Base-by-base conservation (phyloP, 1,140 invertebrate species). In the Bombus haemorrhoidalis region DNA sequence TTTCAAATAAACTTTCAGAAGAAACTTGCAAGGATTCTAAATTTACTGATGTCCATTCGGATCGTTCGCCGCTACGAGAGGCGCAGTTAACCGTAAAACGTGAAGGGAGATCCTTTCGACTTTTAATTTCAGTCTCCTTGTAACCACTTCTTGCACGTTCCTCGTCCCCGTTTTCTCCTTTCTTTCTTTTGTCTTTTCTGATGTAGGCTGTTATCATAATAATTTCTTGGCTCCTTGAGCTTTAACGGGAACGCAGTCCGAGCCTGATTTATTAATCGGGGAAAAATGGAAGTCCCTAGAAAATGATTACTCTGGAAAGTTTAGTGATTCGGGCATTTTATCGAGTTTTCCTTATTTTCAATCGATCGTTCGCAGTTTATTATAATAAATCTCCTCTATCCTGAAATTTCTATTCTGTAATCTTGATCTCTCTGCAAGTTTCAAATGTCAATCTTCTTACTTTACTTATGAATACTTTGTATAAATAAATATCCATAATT, bases 141-240 rank as follows among this genome's bases (percentile, higher is more conserved):
- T 41, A 47, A 75, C 59, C 59, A 25, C 59, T 76, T 76, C 59
- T 53, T 53, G 9, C 28, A 41, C n/a, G 43, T 34, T 57, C 41
- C 18, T 43, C 22, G 62, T 28, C 15, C 72, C 43, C 59, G 28
- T 1, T 12, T 68, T 66, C 18, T 41, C n/a, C n/a, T 25, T n/a
- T 6, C 18, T 53, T n/a, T 80, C 69, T 8, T 80, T 85, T 62
- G 28, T 64, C 37, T 79, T 53, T 13, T 32, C 12, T 4, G 62
- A 47, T n/a, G 74, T 34, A 83, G 34, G 34, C 62, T 57, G 81
- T 77, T 83, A 57, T 43, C 81, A 57, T 83, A 83, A 83, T 77
- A 68, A 83, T 77, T 77, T 69, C 57, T 47, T 34, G 28, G 43
- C 34, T 71, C 18, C 66, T 53, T 47, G 39, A 53, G 62, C 32